A percentile compares a stretch with the other conserved stretches of the same genome.
Conservation (phyloP, 2,797 vertebrate species). For the Eupleurogrammus muticus region DNA sequence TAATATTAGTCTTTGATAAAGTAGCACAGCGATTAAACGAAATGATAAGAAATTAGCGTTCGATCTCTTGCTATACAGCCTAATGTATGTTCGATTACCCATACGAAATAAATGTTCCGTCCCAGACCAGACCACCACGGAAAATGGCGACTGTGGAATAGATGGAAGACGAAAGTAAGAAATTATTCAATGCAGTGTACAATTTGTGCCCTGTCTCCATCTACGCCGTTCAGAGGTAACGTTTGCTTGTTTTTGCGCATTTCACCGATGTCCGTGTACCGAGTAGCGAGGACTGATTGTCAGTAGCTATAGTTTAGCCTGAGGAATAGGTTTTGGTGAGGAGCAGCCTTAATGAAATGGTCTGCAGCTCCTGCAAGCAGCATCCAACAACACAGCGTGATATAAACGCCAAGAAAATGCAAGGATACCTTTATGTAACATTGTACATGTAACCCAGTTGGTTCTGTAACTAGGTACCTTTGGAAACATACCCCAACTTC, state of each 20-base stretch:
- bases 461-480: conserved; percentile 16
- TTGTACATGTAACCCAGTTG: conserved; percentile 1
- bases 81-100: conserved; percentile 46
- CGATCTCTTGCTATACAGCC: neutral
- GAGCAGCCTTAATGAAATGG: conserved; percentile 83
- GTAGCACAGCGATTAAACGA: neutral
- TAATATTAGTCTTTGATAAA: neutral
- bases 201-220: conserved; percentile 70
- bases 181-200: conserved; percentile 84
- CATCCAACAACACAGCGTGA: conserved; percentile 83
- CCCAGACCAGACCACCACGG: conserved; percentile 86
- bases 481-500: conserved; percentile 41
- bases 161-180: conserved; percentile 87
- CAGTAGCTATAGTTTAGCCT: conserved; percentile 72
- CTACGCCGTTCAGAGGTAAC: conserved; percentile 77
- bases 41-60: neutral
- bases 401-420: conserved; percentile 61
- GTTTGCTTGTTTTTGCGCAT: conserved; percentile 46
- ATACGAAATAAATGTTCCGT: conserved; percentile 70
- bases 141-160: conserved; percentile 90
- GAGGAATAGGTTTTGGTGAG: conserved; percentile 81
- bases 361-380: conserved; percentile 84
- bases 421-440: conserved; percentile 19
- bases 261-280: conserved; percentile 20
- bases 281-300: conserved; percentile 38